Percentiles rank a stretch among this genome's conserved stretches.
Conservation (phyloP, 30 jellyfish, hydroid and myxozoan genomes). For the Rhopilema esculentum region DNA sequence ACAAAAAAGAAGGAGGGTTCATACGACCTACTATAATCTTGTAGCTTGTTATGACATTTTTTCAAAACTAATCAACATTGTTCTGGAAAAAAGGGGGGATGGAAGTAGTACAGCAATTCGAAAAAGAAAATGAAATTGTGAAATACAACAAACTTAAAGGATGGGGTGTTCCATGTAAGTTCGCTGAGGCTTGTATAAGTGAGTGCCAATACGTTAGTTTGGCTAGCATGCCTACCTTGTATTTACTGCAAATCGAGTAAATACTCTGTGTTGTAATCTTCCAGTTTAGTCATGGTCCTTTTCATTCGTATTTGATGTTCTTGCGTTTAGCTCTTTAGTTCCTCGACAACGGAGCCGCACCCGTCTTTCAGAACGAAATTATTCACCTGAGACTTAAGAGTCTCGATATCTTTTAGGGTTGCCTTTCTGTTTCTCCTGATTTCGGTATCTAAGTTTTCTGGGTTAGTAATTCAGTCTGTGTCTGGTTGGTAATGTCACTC, state of each 20-base stretch:
- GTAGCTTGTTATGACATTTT: no score
- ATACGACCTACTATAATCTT: no score
- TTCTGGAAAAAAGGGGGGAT: no score
- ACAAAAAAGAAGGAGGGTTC: no score
- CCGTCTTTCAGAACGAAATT: constrained; percentile 44
- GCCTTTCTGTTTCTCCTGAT: constrained; percentile 22
- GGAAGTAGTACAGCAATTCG: no score
- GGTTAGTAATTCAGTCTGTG: constrained; percentile 40
- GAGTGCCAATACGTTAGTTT: no score
- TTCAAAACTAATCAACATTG: no score
- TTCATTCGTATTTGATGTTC: constrained; percentile 1
- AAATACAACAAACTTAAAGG: no score
- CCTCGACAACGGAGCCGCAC: constrained; percentile 40
- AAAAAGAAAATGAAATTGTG: no score
- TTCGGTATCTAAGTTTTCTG: constrained; percentile 29
- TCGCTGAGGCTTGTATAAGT: no score
- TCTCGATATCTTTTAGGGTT: constrained; percentile 43
- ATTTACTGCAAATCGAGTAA: constrained; percentile 14
- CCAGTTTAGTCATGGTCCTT: constrained; percentile 8
- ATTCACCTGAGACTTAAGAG: constrained; percentile 23
- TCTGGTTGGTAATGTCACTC: constrained; percentile 34
- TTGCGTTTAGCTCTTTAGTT: constrained; percentile 11
- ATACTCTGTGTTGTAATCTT: constrained; percentile 24
- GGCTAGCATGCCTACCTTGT: background rate
- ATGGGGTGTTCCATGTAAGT: no score